These are phyloP conservation scores for Zosterops japonicus DNA, from an alignment of 2,113 vertebrate species.

Conservation along the genomic window DNA sequence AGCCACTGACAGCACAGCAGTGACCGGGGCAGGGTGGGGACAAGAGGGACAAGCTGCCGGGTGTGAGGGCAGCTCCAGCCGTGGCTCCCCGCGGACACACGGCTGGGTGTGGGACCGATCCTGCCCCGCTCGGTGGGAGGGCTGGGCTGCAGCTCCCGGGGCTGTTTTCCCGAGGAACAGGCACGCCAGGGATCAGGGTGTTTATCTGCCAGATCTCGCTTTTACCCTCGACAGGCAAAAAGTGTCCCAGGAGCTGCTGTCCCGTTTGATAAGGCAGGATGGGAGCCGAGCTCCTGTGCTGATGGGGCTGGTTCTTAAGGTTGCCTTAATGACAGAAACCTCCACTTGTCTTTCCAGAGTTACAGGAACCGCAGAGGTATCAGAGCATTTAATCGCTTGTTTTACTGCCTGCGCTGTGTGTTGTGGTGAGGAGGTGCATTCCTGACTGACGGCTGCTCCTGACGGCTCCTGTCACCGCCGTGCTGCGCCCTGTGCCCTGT, in stretches of 20 bases:
- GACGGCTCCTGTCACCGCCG: neutral
- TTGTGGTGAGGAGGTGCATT: neutral
- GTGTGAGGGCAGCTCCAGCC: neutral
- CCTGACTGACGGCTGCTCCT: neutral
- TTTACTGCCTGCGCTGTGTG: neutral
- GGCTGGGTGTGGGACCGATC: accelerated
- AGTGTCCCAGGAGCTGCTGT: neutral
- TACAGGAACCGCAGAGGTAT: conserved; percentile 12
- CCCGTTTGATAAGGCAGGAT: accelerated
- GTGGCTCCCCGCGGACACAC: accelerated
- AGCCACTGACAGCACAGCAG: neutral
- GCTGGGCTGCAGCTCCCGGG: neutral
- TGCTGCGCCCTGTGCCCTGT: neutral
- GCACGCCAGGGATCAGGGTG: accelerated
- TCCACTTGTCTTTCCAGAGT: neutral
- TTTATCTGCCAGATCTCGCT: neutral
- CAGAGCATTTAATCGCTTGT: neutral
- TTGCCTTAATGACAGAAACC: neutral
- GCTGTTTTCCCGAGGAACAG: neutral
- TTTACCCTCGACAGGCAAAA: neutral
- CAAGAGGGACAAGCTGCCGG: accelerated
- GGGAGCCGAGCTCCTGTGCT: neutral
- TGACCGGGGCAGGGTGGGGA: neutral
- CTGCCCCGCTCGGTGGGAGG: accelerated
- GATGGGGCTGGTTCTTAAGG: neutral